Percentiles rank a stretch among this genome's conserved stretches.
phyloP scores from a whole-genome alignment of 2,113 vertebrate species.

The Notarius lentiginosus region DNA sequence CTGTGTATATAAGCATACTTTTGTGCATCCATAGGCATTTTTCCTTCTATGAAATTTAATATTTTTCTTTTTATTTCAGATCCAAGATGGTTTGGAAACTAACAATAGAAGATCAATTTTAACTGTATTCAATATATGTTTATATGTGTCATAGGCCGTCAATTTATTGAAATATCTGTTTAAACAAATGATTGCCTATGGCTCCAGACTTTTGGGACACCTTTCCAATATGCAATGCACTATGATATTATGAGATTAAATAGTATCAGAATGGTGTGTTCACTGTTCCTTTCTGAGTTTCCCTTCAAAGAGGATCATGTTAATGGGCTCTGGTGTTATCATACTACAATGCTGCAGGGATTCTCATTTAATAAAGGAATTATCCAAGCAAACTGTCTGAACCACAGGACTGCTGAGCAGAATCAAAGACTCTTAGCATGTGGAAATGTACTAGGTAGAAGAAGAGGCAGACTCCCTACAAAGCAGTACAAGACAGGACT shows the following conservation, averaged over 20 bases:
- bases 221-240: not conserved
- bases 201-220: too few relatives aligned
- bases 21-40: too few relatives aligned
- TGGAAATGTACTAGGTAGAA: not conserved
- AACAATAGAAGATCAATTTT: too few relatives aligned
- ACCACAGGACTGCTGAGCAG: slow-evolving; percentile 1
- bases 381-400: slow-evolving; percentile 27
- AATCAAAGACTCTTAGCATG: slow-evolving; percentile 8
- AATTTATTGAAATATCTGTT: too few relatives aligned
- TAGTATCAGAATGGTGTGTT: not conserved
- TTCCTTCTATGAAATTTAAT: too few relatives aligned
- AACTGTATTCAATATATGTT: too few relatives aligned
- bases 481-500: slow-evolving; percentile 1
- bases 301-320: slow-evolving; percentile 4
- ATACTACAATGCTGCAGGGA: slow-evolving; percentile 5
- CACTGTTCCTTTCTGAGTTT: not conserved
- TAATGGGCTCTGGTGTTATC: slow-evolving; percentile 30
- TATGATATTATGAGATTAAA: not conserved
- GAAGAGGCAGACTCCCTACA: not conserved
- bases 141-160: too few relatives aligned
- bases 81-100: too few relatives aligned
- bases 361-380: slow-evolving; percentile 41
- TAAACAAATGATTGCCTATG: too few relatives aligned
- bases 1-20: too few relatives aligned
- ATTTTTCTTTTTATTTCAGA: too few relatives aligned